Conservation (phyloP, 2,888 invertebrate genomes). For the Carterocephalus palaemon region DNA sequence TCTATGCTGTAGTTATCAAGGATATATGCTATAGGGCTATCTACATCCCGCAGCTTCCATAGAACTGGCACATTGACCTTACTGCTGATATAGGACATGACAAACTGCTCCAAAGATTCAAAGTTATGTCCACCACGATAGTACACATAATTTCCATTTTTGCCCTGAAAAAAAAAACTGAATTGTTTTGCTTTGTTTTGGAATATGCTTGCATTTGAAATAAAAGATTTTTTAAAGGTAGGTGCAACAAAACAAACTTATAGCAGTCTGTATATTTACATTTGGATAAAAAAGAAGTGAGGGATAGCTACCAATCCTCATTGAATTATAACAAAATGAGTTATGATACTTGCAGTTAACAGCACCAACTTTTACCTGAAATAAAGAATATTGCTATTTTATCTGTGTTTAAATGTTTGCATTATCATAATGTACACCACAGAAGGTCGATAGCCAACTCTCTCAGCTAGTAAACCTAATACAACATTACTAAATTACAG, state of each 20-base stretch:
- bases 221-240: too few species aligned
- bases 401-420: too few species aligned
- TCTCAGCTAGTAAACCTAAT: too few species aligned
- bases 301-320: constrained; percentile 87
- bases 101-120: constrained; percentile 80
- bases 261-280: too few species aligned
- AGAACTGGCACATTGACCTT: constrained; percentile 48
- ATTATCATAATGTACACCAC: too few species aligned
- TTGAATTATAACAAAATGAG: constrained; percentile 83
- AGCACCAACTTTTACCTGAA: constrained; percentile 84
- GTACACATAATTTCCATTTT: constrained; percentile 73
- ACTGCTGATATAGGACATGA: constrained; percentile 77
- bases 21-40: constrained; percentile 72
- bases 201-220: too few species aligned
- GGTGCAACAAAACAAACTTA: too few species aligned
- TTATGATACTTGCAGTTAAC: constrained; percentile 94
- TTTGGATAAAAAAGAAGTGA: constrained; percentile 83
- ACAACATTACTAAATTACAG: too few species aligned
- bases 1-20: constrained; percentile 76
- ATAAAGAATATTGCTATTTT: constrained; percentile 32
- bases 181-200: neutral
- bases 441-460: too few species aligned
- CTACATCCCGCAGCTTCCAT: constrained; percentile 40
- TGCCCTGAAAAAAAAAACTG: constrained; percentile 59
- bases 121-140: constrained; percentile 80